Base-by-base conservation (phyloP, 2,888 invertebrate genomes). In the Drosophila falleni region DNA sequence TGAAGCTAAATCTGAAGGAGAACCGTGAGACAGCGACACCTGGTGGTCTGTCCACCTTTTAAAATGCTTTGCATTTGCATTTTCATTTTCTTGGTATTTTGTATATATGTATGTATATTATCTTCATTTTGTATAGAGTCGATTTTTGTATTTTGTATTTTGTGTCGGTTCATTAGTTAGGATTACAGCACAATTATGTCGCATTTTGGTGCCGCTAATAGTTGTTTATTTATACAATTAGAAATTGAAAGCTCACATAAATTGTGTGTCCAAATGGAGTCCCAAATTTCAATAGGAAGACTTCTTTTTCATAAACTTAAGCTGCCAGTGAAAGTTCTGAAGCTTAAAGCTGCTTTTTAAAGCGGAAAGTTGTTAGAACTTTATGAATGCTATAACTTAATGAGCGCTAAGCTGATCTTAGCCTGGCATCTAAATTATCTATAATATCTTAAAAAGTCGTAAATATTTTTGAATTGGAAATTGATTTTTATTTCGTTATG, bases 121-220 rank as follows among this genome's bases (percentile, higher is more conserved):
- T 31, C 44, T 53, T 51, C 60, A 62, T 55, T 65, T 49, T 55
- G 41, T 51, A 31, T 49, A 41, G n/a, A 42, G 35, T 31, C 50
- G 53, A 50, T 63, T 35, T 53, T 26, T 47, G 9, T 46, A 62
- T 51, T 63, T 53, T 65, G 66, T 60, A 71, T 74, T 70, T 64
- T 75, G 73, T 86, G 60, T 77, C 74, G 87, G 78, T 84, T 84
- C 87, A 87, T 89, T 87, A 89, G 86, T 87, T 84, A 87, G 86
- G 89, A 87, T 87, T 87, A 87, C 87, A 66, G 76, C 75, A 72
- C 89, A 89, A 87, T 87, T 87, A 87, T 87, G 86, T 89, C 86
- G 89, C 77, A 83, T 88, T 88, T 88, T 16, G 71, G 39, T 71
- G 74, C 71, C 74, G 69, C 81, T 81, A 83, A 88, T 79, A 83